These are phyloP conservation scores for Alitta virens DNA, from an alignment of 2,888 invertebrate genomes.

Conservation along the genomic window DNA sequence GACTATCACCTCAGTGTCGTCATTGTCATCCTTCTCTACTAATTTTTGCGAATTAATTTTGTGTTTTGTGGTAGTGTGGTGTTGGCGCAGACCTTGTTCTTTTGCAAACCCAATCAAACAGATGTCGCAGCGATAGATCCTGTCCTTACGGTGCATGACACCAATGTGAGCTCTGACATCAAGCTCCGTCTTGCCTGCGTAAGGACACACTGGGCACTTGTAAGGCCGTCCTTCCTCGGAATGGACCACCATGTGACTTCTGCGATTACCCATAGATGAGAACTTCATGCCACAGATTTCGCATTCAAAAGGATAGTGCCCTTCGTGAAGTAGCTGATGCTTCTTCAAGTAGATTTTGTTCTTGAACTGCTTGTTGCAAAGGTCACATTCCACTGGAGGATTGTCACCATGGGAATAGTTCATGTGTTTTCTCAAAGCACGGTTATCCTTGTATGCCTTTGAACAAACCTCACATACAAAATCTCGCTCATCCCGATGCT, in stretches of 20 bases:
- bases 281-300: neutral
- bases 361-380: neutral
- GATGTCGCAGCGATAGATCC: neutral
- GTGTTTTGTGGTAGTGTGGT: neutral
- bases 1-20: no score
- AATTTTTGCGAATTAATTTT: no score
- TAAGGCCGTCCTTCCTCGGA: neutral
- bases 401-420: neutral
- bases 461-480: neutral
- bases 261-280: neutral
- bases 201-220: neutral
- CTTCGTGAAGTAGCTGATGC: neutral
- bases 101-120: neutral
- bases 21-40: no score
- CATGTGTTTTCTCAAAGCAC: neutral
- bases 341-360: neutral
- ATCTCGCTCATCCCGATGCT: neutral
- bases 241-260: neutral
- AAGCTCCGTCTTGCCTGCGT: neutral
- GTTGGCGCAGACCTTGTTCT: neutral
- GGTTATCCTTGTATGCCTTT: constrained; percentile 1
- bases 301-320: neutral
- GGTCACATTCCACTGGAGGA: neutral
- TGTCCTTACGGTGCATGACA: neutral
- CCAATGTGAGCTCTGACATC: neutral